These are phyloP conservation scores for Butorides virescens DNA, from an alignment of 2,113 vertebrate genomes.

Conservation along the genomic window DNA sequence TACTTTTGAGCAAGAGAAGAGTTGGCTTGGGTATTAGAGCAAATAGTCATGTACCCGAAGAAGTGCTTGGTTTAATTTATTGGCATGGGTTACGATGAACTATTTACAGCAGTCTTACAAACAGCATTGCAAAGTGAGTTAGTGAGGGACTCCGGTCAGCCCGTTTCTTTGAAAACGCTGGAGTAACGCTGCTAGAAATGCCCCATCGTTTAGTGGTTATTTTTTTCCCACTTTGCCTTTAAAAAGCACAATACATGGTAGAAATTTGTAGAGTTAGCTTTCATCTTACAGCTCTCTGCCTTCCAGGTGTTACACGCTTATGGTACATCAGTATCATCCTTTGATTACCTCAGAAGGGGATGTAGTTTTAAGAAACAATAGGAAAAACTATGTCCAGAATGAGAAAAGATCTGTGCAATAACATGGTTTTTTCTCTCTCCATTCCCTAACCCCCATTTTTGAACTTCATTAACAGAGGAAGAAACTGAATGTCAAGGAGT, in stretches of 20 bases:
- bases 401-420: background rate
- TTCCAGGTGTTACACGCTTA: background rate
- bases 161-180: background rate
- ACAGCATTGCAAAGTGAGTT: background rate
- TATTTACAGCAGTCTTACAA: background rate
- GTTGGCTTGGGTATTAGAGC: background rate
- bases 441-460: background rate
- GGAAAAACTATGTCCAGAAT: background rate
- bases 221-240: background rate
- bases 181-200: background rate
- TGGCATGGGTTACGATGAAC: background rate
- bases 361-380: background rate
- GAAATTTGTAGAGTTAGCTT: background rate
- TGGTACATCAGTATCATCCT: background rate
- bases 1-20: background rate
- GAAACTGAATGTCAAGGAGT: constrained; percentile 75
- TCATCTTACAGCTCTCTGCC: background rate
- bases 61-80: background rate
- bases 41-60: background rate
- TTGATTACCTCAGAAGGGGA: background rate
- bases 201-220: rapidly evolving
- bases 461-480: constrained; percentile 71
- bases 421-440: background rate
- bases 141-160: background rate
- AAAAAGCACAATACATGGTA: background rate